Percentiles rank a stretch among this genome's conserved stretches.
These are phyloP conservation scores for Brachionus rubens DNA, from an alignment of 1,140 invertebrate genomes.

Conservation along the genomic window DNA sequence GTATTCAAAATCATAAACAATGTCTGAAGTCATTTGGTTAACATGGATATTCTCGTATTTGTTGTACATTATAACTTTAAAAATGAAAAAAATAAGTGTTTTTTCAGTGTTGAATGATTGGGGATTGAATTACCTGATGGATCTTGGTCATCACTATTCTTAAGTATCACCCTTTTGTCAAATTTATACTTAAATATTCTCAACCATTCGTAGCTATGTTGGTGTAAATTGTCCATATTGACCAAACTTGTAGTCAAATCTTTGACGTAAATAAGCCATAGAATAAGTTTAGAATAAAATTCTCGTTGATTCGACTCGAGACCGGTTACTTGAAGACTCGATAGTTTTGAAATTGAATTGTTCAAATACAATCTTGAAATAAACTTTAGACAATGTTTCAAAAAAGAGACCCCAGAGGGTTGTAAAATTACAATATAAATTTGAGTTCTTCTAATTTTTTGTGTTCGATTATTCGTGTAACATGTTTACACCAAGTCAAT, in stretches of 20 bases:
- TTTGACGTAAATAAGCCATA: constrained; percentile 24
- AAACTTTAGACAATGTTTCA: too few species aligned
- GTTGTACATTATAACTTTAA: constrained; percentile 51
- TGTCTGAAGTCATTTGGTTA: constrained; percentile 53
- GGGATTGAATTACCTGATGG: constrained; percentile 7
- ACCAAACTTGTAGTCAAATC: neutral
- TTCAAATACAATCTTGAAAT: constrained; percentile 14
- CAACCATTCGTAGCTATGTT: constrained; percentile 36
- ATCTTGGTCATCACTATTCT: neutral
- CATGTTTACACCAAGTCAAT: constrained; percentile 18
- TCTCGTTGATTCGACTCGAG: neutral
- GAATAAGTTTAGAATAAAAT: neutral
- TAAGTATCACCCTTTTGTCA: constrained; percentile 26
- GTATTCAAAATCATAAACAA: constrained; percentile 58
- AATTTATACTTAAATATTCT: constrained; percentile 23
- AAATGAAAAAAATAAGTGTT: too few species aligned
- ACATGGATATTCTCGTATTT: constrained; percentile 47
- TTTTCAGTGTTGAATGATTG: too few species aligned
- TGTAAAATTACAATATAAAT: neutral
- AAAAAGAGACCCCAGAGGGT: too few species aligned
- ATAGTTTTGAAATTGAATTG: constrained; percentile 25
- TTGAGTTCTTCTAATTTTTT: constrained; percentile 30
- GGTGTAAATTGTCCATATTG: neutral
- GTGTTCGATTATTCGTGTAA: neutral
- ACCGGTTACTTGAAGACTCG: neutral